A percentile compares a stretch with the other conserved stretches of the same genome.
phyloP scores from a whole-genome alignment of 1,140 invertebrate species.

The Tetramorium parvispinum region DNA sequence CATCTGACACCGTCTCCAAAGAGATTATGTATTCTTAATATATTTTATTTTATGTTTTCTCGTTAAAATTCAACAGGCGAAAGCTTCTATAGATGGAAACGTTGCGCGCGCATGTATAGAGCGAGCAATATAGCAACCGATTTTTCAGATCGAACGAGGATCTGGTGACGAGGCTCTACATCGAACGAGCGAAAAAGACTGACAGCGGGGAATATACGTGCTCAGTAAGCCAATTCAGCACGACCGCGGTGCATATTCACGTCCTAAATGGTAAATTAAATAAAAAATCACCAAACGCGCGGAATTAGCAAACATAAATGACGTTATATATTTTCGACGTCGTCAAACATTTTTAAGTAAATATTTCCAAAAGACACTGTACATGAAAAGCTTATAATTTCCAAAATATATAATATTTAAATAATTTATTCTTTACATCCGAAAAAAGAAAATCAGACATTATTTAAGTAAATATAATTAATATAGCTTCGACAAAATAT shows the following conservation, averaged over 20 bases:
- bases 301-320: neutral
- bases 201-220: slow-evolving; percentile 84
- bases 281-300: neutral
- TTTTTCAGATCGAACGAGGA: slow-evolving; percentile 81
- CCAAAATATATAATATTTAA: neutral
- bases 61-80: neutral
- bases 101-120: no score
- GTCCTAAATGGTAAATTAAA: slow-evolving; percentile 82
- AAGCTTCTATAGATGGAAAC: neutral
- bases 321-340: neutral
- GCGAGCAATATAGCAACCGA: slow-evolving; percentile 9
- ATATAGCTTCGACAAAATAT: neutral
- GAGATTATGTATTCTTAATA: slow-evolving; percentile 9
- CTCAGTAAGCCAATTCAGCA: slow-evolving; percentile 82
- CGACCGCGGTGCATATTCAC: slow-evolving; percentile 81
- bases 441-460: neutral
- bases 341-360: neutral
- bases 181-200: slow-evolving; percentile 82
- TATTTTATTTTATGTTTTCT: neutral
- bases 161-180: slow-evolving; percentile 79
- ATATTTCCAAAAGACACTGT: neutral
- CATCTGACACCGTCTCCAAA: neutral
- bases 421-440: neutral
- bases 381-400: neutral
- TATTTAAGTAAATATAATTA: neutral